Evolutionary conservation across 2,797 vertebrate species (phyloP), one percentile per base, ranked within the genome.

Genomic region (Acrossocheilus fasciatus): DNA sequence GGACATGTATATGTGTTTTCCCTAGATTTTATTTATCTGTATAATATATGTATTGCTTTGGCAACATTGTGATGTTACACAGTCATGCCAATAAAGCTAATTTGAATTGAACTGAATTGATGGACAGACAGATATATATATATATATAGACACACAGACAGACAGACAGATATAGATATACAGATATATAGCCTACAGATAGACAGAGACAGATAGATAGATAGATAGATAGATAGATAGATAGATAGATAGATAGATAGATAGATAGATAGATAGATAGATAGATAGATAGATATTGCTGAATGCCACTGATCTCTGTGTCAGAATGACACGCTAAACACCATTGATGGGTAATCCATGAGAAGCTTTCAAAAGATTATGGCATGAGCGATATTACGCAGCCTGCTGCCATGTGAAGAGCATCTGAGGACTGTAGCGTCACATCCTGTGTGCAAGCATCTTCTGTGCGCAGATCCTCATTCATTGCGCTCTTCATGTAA

Each of bases 291-390:
- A 43, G n/a, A 11, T 62, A 73, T 4, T 10, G 10, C 1, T 34
- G 15, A 34, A 75, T 52, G 73, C 30, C 47, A 36, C 9, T 75
- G 26, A 52, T 26, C 17, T 34, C 6, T 34, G 9, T 5, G 34
- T 57, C 36, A 59, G 23, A 59, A 62, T 18, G n/a, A n/a, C 6
- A 62, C 12, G 4, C 36, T 9, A 30, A 64, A 79, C 77, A 20
- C 17, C 26, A n/a, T 34, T 43, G 45, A 18, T 34, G 17, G 30
- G 4, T 64, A 45, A 81, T 66, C 45, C 57, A 66, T 41, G 43
- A 34, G 11, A 30, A 66, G 80, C 45, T 81, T 54, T 70, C 80
- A 26, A 54, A 54, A 39, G 80, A 81, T 81, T 70, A 81, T 70
- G 34, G 5, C 30, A 52, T 47, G 59, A 81, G 36, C 54, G 39